Base-by-base conservation (phyloP, 2,113 vertebrate genomes). In the Osmerus mordax region DNA sequence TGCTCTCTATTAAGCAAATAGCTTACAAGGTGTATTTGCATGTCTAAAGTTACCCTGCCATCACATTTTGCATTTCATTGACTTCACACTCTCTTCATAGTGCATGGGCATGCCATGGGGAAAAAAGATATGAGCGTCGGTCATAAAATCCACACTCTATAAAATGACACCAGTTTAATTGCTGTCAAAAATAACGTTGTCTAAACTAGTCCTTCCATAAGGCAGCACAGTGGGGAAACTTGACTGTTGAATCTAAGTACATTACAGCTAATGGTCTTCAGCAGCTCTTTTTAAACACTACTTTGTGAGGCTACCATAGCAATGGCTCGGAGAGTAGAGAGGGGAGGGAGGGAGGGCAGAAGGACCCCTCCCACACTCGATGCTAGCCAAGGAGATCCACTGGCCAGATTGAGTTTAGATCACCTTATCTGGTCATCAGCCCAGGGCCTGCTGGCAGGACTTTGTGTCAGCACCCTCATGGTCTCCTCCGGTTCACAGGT, bases 1-100 rank as follows among this genome's bases (percentile, higher is more conserved):
- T 87, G 59, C 53, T 67, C 16, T 71, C 55, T 71, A 62, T 52
- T 70, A 72, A 69, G 78, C 65, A 86, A 79, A 86, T 83, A 23
- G 55, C 5, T 18, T 11, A 64, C 41, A 47, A 47, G 41, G 41
- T 16, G 3, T 7, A 70, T 86, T 84, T 84, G 25, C 82, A 85
- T 85, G 68, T 84, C 75, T 69, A 32, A 65, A 51, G 55, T 51
- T 47, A 23, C 41, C 64, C 15, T 28, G 2, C 23, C 32, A n/a
- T 65, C 23, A 18, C 63, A 41, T 19, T 65, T 47, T 32, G 62
- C 62, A 64, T 32, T 29, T 29, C 23, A 21, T 64, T 64, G 62
- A 28, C 29, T 32, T 32, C 62, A 64, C 8, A 64, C 32, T 41
- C 41, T 9, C 18, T 63, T 6, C 25, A 58, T 65, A 36, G 65